Percentiles rank a stretch among this genome's conserved stretches.
phyloP scores from a whole-genome alignment of 2,113 vertebrate genomes.

The Isichthys henryi region DNA sequence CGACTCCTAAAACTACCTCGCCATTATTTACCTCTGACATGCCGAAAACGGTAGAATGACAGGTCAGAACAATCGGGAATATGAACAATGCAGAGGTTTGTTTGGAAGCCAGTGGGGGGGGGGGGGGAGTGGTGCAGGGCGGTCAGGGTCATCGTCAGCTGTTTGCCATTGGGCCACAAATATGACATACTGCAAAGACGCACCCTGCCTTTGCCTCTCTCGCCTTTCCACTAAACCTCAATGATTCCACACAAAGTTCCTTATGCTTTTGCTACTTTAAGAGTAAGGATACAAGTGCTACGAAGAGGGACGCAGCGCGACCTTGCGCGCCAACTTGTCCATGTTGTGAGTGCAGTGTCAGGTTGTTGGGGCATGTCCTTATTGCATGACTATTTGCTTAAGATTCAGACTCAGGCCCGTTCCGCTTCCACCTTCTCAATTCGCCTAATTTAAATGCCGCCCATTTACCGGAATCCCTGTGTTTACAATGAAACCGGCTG shows the following conservation, averaged over 20 bases:
- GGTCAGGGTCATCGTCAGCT: constrained; percentile 57
- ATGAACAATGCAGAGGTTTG: constrained; percentile 70
- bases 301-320: background rate
- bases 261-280: background rate
- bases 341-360: background rate
- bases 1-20: constrained; percentile 36
- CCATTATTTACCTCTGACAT: constrained; percentile 67
- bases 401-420: background rate
- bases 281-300: background rate
- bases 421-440: background rate
- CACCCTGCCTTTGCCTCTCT: background rate
- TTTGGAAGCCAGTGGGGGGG: background rate
- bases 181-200: constrained; percentile 16
- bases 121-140: background rate
- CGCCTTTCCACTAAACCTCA: background rate
- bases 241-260: background rate
- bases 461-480: background rate
- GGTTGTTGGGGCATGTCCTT: background rate
- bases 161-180: constrained; percentile 56
- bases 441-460: background rate
- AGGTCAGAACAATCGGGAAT: constrained; percentile 63
- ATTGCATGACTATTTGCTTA: background rate
- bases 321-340: background rate
- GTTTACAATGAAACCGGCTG: background rate
- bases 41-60: constrained; percentile 64